These are phyloP conservation scores for Palloptera scutellata DNA, from an alignment of 2,888 invertebrate genomes.

Conservation along the genomic window DNA sequence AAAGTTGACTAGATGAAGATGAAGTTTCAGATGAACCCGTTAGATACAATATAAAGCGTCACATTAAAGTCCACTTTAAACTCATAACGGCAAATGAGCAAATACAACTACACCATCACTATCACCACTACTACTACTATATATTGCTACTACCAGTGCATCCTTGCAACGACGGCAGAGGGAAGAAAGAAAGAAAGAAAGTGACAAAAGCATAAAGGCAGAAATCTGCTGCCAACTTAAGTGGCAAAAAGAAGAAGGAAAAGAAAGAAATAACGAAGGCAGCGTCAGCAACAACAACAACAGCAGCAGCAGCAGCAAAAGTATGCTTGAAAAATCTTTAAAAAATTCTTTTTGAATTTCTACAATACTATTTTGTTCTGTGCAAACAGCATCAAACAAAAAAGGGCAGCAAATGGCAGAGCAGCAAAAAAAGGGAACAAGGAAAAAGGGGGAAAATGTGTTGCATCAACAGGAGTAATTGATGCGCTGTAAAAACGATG, in stretches of 20 bases:
- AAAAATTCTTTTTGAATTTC: conserved; percentile 1
- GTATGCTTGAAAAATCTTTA: conserved; percentile 2
- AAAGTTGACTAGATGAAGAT: no score
- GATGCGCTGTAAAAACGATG: no score
- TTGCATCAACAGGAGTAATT: not conserved
- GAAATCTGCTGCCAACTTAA: not conserved
- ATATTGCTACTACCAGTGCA: not conserved
- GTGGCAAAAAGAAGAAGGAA: not conserved
- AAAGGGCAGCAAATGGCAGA: conserved; percentile 6
- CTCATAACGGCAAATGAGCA: no score
- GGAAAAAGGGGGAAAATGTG: not conserved
- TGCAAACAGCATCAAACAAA: conserved; percentile 13
- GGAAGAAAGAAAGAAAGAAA: conserved; percentile 1
- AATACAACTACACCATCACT: no score
- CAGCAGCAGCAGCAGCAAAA: conserved; percentile 18
- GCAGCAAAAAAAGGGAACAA: not conserved
- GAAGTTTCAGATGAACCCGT: no score
- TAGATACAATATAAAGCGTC: no score
- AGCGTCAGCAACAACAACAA: conserved; percentile 21
- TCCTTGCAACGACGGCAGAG: not conserved
- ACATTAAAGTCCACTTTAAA: no score
- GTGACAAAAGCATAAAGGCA: conserved; percentile 16
- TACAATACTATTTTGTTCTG: not conserved
- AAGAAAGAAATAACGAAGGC: not conserved
- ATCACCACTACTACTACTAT: no score